These are phyloP conservation scores for Tiliacea aurago DNA, from an alignment of 2,888 invertebrate species.

Conservation along the genomic window DNA sequence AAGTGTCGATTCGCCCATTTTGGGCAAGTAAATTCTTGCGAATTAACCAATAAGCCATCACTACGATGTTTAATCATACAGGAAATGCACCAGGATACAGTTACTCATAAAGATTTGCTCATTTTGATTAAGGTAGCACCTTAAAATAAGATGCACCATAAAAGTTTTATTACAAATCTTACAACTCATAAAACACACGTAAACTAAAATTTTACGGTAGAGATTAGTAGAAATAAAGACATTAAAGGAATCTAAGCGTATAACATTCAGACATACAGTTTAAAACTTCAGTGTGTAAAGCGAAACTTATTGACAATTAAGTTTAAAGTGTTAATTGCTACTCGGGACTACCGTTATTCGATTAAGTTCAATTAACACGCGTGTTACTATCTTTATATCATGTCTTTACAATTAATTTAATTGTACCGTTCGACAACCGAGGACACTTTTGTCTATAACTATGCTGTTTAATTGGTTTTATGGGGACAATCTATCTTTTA, in stretches of 20 bases:
- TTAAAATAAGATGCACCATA: constrained; percentile 1
- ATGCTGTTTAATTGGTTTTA: neutral
- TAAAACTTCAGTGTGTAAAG: constrained; percentile 31
- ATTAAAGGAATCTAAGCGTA: neutral
- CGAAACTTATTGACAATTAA: constrained; percentile 43
- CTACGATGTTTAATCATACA: constrained; percentile 1
- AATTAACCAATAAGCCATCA: neutral
- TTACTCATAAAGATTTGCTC: constrained; percentile 17
- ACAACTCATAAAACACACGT: constrained; percentile 21
- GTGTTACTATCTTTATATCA: constrained; percentile 34
- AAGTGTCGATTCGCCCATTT: too few relatives aligned
- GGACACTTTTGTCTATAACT: constrained; percentile 23
- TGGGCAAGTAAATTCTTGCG: too few relatives aligned
- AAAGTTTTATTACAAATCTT: constrained; percentile 1
- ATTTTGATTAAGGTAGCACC: constrained; percentile 23
- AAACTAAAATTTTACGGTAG: neutral
- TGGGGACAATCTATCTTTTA: too few relatives aligned
- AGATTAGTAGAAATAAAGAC: constrained; percentile 34
- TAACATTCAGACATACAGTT: constrained; percentile 37
- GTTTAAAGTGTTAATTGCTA: constrained; percentile 38
- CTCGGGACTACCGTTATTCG: constrained; percentile 49
- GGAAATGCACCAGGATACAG: constrained; percentile 28
- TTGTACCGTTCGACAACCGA: constrained; percentile 33
- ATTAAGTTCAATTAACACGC: constrained; percentile 54
- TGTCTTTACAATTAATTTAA: constrained; percentile 32